Evolutionary conservation across 2,797 vertebrate species (phyloP), one percentile per base, ranked within the genome.

Genomic region (Dryobates pubescens): DNA sequence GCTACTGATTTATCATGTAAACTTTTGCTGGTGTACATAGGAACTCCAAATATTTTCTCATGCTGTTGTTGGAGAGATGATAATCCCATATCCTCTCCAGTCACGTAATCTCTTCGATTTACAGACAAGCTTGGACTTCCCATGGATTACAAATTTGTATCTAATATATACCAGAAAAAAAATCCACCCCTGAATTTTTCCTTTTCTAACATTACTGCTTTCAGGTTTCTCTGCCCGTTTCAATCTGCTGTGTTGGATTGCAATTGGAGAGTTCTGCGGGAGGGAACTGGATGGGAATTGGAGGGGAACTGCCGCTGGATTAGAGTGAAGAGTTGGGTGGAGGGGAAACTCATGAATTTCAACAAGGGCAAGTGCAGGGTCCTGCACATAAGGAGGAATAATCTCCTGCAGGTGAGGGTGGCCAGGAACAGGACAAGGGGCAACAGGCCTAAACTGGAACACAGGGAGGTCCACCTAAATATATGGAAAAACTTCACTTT

Each of bases 1-100:
- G 94, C 96, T 96, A 95, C 96, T 95, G 95, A 95, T 95, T 94
- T 94, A 94, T 95, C 96, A 89, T 96, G 93, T 96, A 96, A 96
- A 96, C 94, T 95, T 92, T 29, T 95, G 92, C 92, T 93, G 65
- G 81, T 92, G 77, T 56, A 71, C 22, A 22, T 82, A 88, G 22
- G 89, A 95, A 83, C 82, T 93, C 82, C 84, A 94, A 93, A 91
- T 91, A 91, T 94, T 93, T 94, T 96, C 92, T 96, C 94, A 84
- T 86, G 81, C 27, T 70, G 72, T 41, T 90, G 64, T 54, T 92
- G 63, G 81, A 92, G 89, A 76, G 89, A 86, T 67, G 70, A 68
- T 68, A 73, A 76, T 72, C 79, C 59, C 57, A 11, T 59, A 75
- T 68, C 86, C 81, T 76, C 59, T 80, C 61, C 54, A 41, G 2